Base-by-base conservation (phyloP, 2,888 invertebrate genomes). In the Smittia aterrima region DNA sequence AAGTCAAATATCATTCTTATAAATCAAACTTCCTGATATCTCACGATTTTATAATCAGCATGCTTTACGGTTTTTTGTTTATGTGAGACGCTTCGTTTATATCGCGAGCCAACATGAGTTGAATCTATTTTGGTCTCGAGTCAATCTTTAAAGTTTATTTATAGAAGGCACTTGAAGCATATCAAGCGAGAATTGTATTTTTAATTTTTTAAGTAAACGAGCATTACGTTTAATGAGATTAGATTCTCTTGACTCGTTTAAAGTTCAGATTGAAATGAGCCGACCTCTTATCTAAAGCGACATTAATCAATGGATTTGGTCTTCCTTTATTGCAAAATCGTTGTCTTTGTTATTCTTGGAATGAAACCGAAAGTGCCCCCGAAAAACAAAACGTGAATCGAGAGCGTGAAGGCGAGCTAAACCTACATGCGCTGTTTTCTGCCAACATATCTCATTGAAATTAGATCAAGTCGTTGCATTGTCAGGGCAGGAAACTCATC, bases 281-380 rank as follows among this genome's bases (percentile, higher is more conserved):
- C 16, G 47, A 47, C 47, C n/a, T 47, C n/a, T 47, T 47, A 6
- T 47, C 47, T 47, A 47, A 3, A 11, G 3, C 47, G 47, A 47
- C 47, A 47, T 47, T 47, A 2, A 13, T 38, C 11, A 38, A 11
- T 11, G 38, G 11, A 38, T 38, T 38, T 38, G 38, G 11, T 2
- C n/a, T 47, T 47, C 47, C 47, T 2, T 3, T 13, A n/a, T 47
- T 6, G 47, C 16, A 9, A 32, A 32, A 32, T 47, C 47, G 16
- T 47, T 11, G 47, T 38, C 38, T 38, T 38, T 4, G 47, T 3
- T 3, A 58, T 18, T 18, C 22, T 6, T 22, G 58, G 22, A 18
- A 58, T 58, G 58, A 58, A 58, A 58, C 18, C n/a, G 58, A 58
- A 58, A 58, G 58, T 58, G 47, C 47, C 47, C 47, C 38, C 9